Conservation (phyloP, 2,797 vertebrate species). For the Sebastes umbrosus region DNA sequence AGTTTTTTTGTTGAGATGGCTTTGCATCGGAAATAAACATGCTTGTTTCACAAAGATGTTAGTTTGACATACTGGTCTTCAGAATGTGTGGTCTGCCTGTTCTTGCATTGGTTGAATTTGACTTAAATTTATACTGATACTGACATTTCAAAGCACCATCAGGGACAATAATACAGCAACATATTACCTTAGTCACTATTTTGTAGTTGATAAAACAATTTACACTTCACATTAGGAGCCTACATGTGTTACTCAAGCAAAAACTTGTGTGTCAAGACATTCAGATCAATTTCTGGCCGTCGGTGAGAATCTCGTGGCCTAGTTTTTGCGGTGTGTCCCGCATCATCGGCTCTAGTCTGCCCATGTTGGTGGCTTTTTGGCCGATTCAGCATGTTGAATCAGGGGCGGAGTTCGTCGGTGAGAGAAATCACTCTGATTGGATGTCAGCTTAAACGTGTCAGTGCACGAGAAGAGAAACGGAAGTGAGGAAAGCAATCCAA, state of each 20-base stretch:
- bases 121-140: not conserved
- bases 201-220: not conserved
- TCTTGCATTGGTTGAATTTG: not conserved
- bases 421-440: too few species aligned
- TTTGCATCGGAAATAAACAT: not conserved
- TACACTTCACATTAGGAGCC: not conserved
- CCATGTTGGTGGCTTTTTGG: too few species aligned
- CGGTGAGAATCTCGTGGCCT: too few species aligned
- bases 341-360: too few species aligned
- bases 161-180: not conserved
- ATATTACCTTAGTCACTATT: not conserved
- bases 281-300: not conserved
- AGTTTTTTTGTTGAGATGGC: not conserved
- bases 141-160: not conserved
- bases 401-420: too few species aligned
- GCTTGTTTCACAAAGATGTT: not conserved
- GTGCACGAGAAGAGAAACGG: too few species aligned
- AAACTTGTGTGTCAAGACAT: not conserved
- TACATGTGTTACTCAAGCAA: not conserved
- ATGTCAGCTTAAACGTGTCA: too few species aligned
- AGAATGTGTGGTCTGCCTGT: not conserved
- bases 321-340: too few species aligned
- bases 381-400: too few species aligned
- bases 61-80: not conserved
- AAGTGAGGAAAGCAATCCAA: too few species aligned